Evolutionary conservation across 2,888 invertebrate species (phyloP), one percentile per base, ranked within the genome.

Genomic region (Andrena chrysosceles): DNA sequence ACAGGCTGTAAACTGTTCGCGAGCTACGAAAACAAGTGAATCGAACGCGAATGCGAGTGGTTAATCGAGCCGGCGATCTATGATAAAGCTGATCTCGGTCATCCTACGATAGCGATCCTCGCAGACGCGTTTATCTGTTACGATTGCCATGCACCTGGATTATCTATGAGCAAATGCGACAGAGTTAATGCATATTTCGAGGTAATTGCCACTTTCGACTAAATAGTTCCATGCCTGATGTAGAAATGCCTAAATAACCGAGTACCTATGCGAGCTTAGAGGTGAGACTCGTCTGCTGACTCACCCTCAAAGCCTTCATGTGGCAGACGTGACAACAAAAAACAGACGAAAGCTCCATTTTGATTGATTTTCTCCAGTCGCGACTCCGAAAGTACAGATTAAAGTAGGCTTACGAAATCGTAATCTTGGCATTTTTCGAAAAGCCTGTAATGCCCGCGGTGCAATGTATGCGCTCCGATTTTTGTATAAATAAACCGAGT

Each of bases 401-500:
- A 68, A n/a, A 42, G 4, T 1, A 0, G 52, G 42, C 26, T 77
- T 66, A 42, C 2, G 31, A 52, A 10, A 7, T 13, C 2, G 31
- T 54, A 33, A 64, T 79, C 77, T 35, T n/a, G 4, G 1, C 7
- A 26, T 56, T 63, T 23, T 4, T 3, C 26, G 31, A 68, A 68
- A 7, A 2, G 26, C 20, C 7, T 0, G 7, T 42, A 33, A 23
- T 26, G 13, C 42, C 3, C 26, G 6, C 2, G 20, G 29, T 1
- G 3, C 7, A 29, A 59, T 20, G 20, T 56, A 29, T 59, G 10
- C 16, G 8, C 26, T 8, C n/a, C 56, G 7, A 48, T 33, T 80
- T 76, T 77, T 69, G 29, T 85, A 85, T 85, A 85, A 85, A 85
- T 85, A 85, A 29, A 3, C 2, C n/a, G 16, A 7, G 26, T 54